Conservation (phyloP, 1,140 invertebrate species). For the Vanessa tameamea region DNA sequence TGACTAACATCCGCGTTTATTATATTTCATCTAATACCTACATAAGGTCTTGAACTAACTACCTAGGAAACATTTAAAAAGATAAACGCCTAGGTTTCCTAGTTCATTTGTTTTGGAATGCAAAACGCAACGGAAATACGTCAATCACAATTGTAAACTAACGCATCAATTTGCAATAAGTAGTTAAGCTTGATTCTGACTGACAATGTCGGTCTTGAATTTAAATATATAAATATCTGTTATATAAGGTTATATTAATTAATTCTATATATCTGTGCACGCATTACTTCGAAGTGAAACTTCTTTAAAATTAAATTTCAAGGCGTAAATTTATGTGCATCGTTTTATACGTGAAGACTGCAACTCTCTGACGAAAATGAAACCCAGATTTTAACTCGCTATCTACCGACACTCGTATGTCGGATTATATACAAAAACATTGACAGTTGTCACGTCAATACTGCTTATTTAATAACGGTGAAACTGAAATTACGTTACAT, state of each 20-base stretch:
- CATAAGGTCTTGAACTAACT: not conserved
- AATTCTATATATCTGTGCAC: too few species aligned
- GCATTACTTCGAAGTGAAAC: too few species aligned
- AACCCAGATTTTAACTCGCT: too few species aligned
- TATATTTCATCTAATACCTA: not conserved
- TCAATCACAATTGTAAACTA: conserved; percentile 28
- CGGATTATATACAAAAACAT: too few species aligned
- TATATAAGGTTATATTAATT: not conserved
- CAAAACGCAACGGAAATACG: conserved; percentile 19
- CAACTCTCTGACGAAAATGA: too few species aligned
- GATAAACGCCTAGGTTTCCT: not conserved
- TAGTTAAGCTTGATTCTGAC: not conserved
- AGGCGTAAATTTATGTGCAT: too few species aligned
- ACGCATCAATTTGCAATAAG: conserved; percentile 12
- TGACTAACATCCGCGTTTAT: not conserved
- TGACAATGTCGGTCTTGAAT: not conserved
- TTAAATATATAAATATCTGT: not conserved
- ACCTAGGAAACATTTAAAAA: not conserved
- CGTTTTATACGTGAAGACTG: too few species aligned
- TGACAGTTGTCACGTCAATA: too few species aligned
- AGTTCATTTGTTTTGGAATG: not conserved
- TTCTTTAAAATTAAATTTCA: too few species aligned
- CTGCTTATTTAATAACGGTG: too few species aligned
- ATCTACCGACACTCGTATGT: too few species aligned
- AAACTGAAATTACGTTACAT: too few species aligned